These are phyloP conservation scores for Cepaea hortensis DNA, from an alignment of 2,888 invertebrate genomes.

Conservation along the genomic window DNA sequence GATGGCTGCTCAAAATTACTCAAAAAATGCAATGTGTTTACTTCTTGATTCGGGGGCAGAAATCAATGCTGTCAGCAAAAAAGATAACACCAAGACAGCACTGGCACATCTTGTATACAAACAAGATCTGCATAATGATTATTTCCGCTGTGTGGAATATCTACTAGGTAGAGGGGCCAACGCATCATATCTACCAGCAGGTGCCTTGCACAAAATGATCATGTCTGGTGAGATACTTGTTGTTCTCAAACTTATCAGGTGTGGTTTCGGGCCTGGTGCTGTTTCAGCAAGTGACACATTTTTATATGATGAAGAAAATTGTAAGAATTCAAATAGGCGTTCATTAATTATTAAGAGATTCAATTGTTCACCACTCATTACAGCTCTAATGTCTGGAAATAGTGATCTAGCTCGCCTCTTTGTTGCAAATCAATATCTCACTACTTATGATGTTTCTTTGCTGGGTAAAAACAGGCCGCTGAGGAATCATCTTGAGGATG, in stretches of 20 bases:
- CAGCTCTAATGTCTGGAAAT: neutral
- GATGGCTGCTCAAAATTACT: too few relatives aligned
- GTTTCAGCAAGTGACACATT: too few relatives aligned
- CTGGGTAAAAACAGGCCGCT: neutral
- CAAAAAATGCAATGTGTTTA: neutral
- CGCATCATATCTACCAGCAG: neutral
- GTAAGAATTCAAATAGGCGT: too few relatives aligned
- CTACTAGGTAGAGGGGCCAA: slow-evolving; percentile 22
- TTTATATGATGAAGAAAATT: too few relatives aligned
- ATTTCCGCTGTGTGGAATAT: neutral
- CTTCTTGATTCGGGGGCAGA: slow-evolving; percentile 4
- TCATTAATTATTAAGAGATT: too few relatives aligned
- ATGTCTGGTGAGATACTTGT: neutral
- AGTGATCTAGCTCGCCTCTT: neutral
- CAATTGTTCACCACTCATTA: neutral
- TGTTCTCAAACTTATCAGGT: neutral
- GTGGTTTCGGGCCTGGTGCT: slow-evolving; percentile 15
- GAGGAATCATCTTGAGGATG: neutral
- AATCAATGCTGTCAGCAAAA: slow-evolving; percentile 1
- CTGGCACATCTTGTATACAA: neutral
- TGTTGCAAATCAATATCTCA: neutral
- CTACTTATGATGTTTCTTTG: neutral
- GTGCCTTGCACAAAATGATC: neutral
- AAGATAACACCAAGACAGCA: slow-evolving; percentile 14
- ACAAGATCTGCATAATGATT: neutral